Percentiles rank a stretch among this genome's conserved stretches.
phyloP scores from a whole-genome alignment of 2,797 vertebrate genomes.

The Anguilla marmorata region DNA sequence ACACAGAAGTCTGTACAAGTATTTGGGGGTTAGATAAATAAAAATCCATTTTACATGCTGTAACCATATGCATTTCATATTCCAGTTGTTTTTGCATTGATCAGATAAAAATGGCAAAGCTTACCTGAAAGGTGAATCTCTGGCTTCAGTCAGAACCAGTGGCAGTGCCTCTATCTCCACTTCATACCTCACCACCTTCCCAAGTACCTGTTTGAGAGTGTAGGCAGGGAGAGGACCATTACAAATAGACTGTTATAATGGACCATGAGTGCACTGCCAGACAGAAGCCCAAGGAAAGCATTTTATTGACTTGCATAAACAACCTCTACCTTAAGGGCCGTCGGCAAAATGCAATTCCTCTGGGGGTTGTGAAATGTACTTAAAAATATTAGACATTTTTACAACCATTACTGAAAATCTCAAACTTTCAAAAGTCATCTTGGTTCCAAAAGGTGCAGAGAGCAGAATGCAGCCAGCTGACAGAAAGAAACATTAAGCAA shows the following conservation, averaged over 20 bases:
- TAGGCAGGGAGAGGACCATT: not conserved
- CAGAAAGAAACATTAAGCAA: not conserved
- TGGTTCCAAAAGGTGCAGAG: not conserved
- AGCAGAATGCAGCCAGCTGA: not conserved
- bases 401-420: not conserved
- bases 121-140: constrained; percentile 53
- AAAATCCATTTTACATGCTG: not conserved
- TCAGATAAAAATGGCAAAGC: not conserved
- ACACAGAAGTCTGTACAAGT: not conserved
- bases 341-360: not conserved
- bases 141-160: not conserved
- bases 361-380: not conserved
- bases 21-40: not conserved
- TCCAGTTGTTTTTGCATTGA: not conserved
- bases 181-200: constrained; percentile 55
- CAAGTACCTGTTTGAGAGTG: constrained; percentile 44
- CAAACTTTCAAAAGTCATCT: not conserved
- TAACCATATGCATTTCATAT: not conserved
- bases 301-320: no score
- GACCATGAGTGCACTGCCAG: no score
- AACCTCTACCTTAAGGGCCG: no score
- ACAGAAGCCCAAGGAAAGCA: no score
- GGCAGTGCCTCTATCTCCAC: constrained; percentile 58
- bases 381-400: not conserved
- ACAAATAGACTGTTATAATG: no score